Evolutionary conservation across 1,140 invertebrate species (phyloP), one percentile per base, ranked within the genome.

Genomic region (Paralvinella palmiformis): DNA sequence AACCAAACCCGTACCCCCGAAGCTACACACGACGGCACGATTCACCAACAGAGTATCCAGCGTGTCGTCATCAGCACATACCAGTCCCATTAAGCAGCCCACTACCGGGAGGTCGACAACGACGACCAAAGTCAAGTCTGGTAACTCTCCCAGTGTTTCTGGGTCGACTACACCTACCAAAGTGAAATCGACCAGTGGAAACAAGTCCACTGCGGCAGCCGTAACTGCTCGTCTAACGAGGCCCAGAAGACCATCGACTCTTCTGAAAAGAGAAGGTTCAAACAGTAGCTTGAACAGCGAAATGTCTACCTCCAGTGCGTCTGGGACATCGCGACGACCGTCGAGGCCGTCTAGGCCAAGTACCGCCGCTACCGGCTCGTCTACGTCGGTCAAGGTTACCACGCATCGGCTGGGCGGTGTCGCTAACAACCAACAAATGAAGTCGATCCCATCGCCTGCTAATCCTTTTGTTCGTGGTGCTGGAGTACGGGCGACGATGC

Each of bases 381-480:
- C 37, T 10, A 41, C 37, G n/a, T n/a, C 37, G 10, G n/a, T n/a
- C n/a, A n/a, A n/a, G 10, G 10, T 10, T n/a, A 41, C 37, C 37
- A 41, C 37, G 37, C 37, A 10, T 10, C 37, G 37, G 37, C n/a
- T n/a, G n/a, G 37, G 37, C n/a, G 37, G 10, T 41, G n/a, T n/a
- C n/a, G n/a, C n/a, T n/a, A n/a, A n/a, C n/a, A n/a, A n/a, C n/a
- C n/a, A n/a, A n/a, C n/a, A n/a, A n/a, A n/a, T n/a, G n/a, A n/a
- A n/a, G 3, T 31, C 41, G 56, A 27, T 13, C 22, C 58, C 58
- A n/a, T 24, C 57, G n/a, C 17, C 3, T n/a, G n/a, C n/a, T n/a
- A 44, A 55, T 20, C 6, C 50, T 2, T 66, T 66, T 36, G 52
- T 66, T 29, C 59, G 64, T 17, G 59, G 50, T 3, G 44, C 48